These are phyloP conservation scores for Leptogaster cylindrica DNA, from an alignment of 2,888 invertebrate genomes.

Conservation along the genomic window DNA sequence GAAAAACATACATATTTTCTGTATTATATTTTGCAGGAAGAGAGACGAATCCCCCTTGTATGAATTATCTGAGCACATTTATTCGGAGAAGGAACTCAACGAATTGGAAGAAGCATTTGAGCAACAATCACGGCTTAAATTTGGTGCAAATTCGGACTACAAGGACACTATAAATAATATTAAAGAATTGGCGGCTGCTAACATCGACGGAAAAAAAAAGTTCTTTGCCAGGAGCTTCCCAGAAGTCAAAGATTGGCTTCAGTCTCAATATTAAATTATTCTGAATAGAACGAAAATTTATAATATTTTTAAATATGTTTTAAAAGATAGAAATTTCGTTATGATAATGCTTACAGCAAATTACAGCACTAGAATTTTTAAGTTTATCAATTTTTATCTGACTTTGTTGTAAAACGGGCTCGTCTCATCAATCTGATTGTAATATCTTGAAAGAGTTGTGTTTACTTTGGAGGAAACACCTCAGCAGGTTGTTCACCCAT, in stretches of 20 bases:
- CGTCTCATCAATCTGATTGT: no score
- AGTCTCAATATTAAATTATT: not conserved
- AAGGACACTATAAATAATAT: not conserved
- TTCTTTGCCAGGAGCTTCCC: not conserved
- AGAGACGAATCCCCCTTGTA: not conserved
- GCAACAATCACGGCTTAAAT: not conserved
- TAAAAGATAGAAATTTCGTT: no score
- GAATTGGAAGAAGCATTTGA: not conserved
- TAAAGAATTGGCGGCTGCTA: not conserved
- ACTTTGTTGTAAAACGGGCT: no score
- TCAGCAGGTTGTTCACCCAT: no score
- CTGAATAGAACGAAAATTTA: not conserved
- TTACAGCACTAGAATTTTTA: no score
- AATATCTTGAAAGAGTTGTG: no score
- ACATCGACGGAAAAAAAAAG: not conserved
- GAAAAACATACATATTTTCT: not conserved
- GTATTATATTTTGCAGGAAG: not conserved
- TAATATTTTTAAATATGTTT: no score
- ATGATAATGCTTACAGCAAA: no score
- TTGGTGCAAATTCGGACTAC: not conserved
- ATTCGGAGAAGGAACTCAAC: not conserved
- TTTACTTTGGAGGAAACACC: no score
- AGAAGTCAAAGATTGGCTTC: not conserved
- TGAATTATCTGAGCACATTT: not conserved
- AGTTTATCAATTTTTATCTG: no score